These are phyloP conservation scores for Protophormia terraenovae DNA, from an alignment of 2,888 invertebrate species.

Conservation along the genomic window DNA sequence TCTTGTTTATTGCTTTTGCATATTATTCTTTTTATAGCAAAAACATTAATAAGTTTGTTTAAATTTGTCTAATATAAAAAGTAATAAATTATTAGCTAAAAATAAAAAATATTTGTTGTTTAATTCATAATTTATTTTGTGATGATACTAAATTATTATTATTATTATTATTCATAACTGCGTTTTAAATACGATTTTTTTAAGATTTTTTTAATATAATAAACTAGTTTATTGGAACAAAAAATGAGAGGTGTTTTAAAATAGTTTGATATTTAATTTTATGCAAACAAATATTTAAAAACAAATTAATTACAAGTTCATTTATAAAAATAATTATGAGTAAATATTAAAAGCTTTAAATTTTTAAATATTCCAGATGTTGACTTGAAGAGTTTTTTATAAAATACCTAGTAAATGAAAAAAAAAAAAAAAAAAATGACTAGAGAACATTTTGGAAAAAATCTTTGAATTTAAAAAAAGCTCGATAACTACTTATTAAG, in stretches of 20 bases:
- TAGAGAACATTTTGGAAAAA: no score
- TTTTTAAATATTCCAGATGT: no score
- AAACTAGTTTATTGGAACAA: no score
- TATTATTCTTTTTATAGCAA: not conserved
- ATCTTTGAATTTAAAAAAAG: no score
- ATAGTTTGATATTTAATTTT: not conserved
- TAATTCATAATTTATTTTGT: not conserved
- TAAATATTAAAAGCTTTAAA: no score
- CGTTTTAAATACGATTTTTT: not conserved
- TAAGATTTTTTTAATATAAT: no score
- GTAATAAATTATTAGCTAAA: not conserved
- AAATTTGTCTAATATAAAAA: not conserved
- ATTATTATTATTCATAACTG: not conserved
- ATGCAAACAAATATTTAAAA: not conserved
- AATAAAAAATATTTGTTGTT: not conserved
- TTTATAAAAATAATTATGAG: no score
- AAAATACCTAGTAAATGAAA: no score
- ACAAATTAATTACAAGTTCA: no score
- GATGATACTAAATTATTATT: not conserved
- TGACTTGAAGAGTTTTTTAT: no score
- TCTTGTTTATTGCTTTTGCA: not conserved
- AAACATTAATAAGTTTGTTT: not conserved
- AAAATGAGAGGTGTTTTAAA: not conserved
- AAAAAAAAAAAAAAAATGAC: no score
- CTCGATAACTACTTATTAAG: no score